A percentile compares a stretch with the other conserved stretches of the same genome.
phyloP scores from a whole-genome alignment of 1,140 invertebrate species.

The Leptoteleia sp. region DNA sequence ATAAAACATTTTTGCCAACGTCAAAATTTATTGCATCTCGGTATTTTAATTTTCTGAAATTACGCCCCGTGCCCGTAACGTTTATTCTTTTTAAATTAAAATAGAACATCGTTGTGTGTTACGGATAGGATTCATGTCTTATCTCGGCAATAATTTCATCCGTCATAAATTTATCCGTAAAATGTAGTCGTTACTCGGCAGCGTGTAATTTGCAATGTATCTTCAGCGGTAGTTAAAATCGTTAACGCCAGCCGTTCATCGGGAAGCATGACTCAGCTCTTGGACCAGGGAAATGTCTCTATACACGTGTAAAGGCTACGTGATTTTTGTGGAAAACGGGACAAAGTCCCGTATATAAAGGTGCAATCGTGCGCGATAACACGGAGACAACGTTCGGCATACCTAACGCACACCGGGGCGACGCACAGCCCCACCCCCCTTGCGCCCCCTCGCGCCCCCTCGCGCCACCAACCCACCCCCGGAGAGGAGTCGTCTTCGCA shows the following conservation, averaged over 20 bases:
- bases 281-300: constrained; percentile 64
- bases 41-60: too few species aligned
- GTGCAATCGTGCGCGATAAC: constrained; percentile 73
- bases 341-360: constrained; percentile 65
- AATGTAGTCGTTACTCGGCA: constrained; percentile 41
- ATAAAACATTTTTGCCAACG: too few species aligned
- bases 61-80: too few species aligned
- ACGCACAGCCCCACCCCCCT: too few species aligned
- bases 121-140: constrained; percentile 38
- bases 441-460: too few species aligned
- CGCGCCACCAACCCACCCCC: not conserved
- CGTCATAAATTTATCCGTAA: constrained; percentile 57
- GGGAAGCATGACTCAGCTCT: constrained; percentile 66
- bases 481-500: constrained; percentile 30
- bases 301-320: constrained; percentile 67
- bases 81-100: too few species aligned
- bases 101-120: constrained; percentile 10
- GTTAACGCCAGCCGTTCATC: constrained; percentile 63
- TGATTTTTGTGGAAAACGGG: constrained; percentile 69
- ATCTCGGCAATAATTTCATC: constrained; percentile 57
- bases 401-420: constrained; percentile 55
- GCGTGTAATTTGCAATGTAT: constrained; percentile 60
- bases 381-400: constrained; percentile 70
- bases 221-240: constrained; percentile 66
- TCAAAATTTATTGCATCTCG: too few species aligned